Evolutionary conservation across 2,113 vertebrate genomes (phyloP).

Genomic region (Columba janthina): DNA sequence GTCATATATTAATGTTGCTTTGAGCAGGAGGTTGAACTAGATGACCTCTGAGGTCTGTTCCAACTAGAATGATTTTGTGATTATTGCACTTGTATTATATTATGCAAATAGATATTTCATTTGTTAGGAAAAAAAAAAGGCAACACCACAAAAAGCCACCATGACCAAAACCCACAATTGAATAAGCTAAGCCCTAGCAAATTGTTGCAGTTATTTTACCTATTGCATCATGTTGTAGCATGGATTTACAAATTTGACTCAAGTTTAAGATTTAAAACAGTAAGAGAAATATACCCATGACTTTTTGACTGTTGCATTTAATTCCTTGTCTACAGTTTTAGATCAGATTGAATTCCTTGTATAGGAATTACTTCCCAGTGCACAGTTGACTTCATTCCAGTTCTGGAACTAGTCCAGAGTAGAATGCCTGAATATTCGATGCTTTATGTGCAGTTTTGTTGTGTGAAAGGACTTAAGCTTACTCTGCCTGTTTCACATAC

Average conservation of each 20-base stretch:
- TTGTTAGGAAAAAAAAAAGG: not conserved
- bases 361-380: not conserved
- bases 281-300: not conserved
- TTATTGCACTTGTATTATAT: not conserved
- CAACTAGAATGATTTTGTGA: not conserved
- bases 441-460: not conserved
- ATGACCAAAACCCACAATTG: not conserved
- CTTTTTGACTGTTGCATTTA: not conserved
- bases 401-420: not conserved
- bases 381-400: not conserved
- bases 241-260: not conserved
- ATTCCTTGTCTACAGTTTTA: not conserved
- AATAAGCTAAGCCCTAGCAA: not conserved
- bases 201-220: not conserved
- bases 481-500: not conserved
- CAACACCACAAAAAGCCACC: too few relatives aligned
- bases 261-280: not conserved
- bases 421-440: not conserved
- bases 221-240: not conserved
- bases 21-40: conserved; percentile 3
- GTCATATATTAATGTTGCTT: conserved; percentile 9
- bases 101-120: not conserved
- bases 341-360: not conserved
- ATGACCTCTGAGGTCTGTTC: not conserved
- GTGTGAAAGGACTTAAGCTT: not conserved